A percentile compares a stretch with the other conserved stretches of the same genome.
phyloP scores from a whole-genome alignment of 2,797 vertebrate species.

The Phataginus tricuspis region DNA sequence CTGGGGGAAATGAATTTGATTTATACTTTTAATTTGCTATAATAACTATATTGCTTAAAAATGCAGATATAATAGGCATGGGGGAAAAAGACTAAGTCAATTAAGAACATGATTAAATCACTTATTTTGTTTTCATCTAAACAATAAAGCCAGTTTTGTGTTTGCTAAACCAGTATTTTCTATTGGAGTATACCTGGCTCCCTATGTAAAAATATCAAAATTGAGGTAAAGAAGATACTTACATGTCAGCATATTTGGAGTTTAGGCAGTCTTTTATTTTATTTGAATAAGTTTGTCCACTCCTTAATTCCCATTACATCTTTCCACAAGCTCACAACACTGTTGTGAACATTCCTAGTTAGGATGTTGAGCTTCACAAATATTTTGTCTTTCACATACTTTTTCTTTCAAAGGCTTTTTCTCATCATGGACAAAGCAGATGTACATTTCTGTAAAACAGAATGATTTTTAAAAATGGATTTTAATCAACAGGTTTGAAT shows the following conservation, averaged over 20 bases:
- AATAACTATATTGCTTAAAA: slow-evolving; percentile 18
- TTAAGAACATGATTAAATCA: neutral
- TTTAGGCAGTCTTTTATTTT: neutral
- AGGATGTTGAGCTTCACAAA: neutral
- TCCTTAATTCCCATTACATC: neutral
- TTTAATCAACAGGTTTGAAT: slow-evolving; percentile 9
- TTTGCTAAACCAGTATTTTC: neutral
- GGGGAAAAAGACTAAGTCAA: neutral
- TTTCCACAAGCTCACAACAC: neutral
- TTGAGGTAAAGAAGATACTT: neutral
- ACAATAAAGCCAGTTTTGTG: slow-evolving; percentile 16
- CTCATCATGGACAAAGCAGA: neutral
- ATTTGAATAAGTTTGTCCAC: neutral
- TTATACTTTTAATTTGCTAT: neutral
- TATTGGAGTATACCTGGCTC: neutral
- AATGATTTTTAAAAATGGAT: slow-evolving; percentile 23
- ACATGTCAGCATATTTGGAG: neutral
- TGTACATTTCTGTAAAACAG: slow-evolving; percentile 4
- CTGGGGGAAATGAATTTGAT: neutral
- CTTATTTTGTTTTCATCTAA: slow-evolving; percentile 11
- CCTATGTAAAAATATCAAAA: neutral
- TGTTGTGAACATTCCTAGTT: slow-evolving; percentile 37
- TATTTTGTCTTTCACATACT: neutral
- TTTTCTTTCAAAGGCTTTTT: neutral
- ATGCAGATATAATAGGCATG: neutral